Base-by-base conservation (phyloP, 2,113 vertebrate species). In the Myxocyprinus asiaticus region DNA sequence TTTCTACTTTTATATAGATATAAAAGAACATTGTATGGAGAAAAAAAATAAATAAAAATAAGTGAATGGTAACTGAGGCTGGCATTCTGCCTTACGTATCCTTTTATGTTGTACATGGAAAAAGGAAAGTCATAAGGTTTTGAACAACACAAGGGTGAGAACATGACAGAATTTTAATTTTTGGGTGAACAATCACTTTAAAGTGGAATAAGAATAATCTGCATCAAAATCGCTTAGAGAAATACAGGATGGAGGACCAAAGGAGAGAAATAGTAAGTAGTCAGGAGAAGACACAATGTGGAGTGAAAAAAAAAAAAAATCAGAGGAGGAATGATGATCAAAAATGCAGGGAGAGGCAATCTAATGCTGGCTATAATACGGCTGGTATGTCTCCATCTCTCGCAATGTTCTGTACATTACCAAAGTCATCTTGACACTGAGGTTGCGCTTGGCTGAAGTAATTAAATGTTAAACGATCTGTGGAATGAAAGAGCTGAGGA, bases 391-490 rank as follows among this genome's bases (percentile, higher is more conserved):
- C 14, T 58, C 14, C 55, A 58, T 58, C 70, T 78, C 9, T 56
- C 8, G 11, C 17, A 74, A 63, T 59, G 33, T 64, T 17, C 48
- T 68, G 43, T 77, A 66, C 76, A n/a, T 79, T 77, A 33, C 71
- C 63, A 70, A 73, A 82, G 71, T 69, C 74, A 71, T 75, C 78
- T 67, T 50, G 74, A 82, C 77, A 75, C 67, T 43, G 42, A 56
- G 6, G 65, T 66, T 78, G 47, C 51, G 79, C 80, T 80, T 77
- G 79, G 66, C 58, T 76, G 81, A 59, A 48, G 50, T 82, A 82
- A 84, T 86, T 70, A 81, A 85, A 85, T 83, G 83, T 82, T 85
- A 87, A 85, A 87, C 61, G 79, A 87, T 82, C 58, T 85, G 83
- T 85, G 79, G 80, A 83, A 76, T 58, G 80, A 71, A 80, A 74